These are phyloP conservation scores for Criorhina ranunculi DNA, from an alignment of 2,888 invertebrate genomes.

Conservation along the genomic window DNA sequence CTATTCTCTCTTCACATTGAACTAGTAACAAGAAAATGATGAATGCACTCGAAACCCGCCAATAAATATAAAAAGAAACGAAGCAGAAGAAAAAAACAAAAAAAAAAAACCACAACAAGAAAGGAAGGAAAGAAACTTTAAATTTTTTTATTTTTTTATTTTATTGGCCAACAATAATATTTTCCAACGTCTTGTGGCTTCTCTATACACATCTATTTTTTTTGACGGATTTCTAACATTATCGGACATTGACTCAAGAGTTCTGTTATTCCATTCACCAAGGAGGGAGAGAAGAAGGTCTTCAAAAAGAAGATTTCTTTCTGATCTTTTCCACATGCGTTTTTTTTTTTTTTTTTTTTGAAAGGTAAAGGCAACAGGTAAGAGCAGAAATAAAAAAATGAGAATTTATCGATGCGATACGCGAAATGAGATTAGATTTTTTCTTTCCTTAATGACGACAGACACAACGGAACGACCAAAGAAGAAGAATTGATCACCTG, in stretches of 20 bases:
- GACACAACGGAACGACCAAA: slow-evolving; percentile 4
- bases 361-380: too few species aligned
- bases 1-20: slow-evolving; percentile 14
- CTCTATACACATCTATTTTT: slow-evolving; percentile 32
- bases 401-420: slow-evolving; percentile 43
- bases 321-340: slow-evolving; percentile 21
- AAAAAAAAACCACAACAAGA: too few species aligned
- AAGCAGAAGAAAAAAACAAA: slow-evolving; percentile 14
- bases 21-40: slow-evolving; percentile 45
- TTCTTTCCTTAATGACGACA: slow-evolving; percentile 12
- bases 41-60: slow-evolving; percentile 31
- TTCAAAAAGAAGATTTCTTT: not conserved
- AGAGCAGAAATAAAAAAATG: not conserved
- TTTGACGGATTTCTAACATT: slow-evolving; percentile 49
- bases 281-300: not conserved
- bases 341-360: slow-evolving; percentile 5
- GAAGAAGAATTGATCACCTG: slow-evolving; percentile 34
- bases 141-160: not conserved
- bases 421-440: slow-evolving; percentile 57
- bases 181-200: slow-evolving; percentile 2
- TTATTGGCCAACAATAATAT: slow-evolving; percentile 28
- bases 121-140: not conserved
- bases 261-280: slow-evolving; percentile 42
- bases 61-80: slow-evolving; percentile 33
- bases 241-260: slow-evolving; percentile 43